These are phyloP conservation scores for Gymnosoma rotundatum DNA, from an alignment of 2,888 invertebrate genomes.

Conservation along the genomic window DNA sequence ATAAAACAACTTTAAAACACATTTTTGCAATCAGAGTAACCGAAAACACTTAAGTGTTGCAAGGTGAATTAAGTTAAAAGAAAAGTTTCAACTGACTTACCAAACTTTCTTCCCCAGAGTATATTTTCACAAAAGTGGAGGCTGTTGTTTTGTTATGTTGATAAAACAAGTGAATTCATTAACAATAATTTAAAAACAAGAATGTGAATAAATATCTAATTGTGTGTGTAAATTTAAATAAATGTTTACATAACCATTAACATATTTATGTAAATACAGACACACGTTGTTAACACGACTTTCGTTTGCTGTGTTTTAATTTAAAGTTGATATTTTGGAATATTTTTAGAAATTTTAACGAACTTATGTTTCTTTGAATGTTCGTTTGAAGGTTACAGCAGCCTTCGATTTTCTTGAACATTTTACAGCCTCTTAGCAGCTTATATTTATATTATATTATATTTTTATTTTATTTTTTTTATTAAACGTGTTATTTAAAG, in stretches of 20 bases:
- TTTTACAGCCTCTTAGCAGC: too few relatives aligned
- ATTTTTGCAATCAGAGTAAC: too few relatives aligned
- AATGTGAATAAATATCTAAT: not conserved
- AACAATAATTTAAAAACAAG: conserved; percentile 11
- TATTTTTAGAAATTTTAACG: not conserved
- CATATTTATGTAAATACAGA: not conserved
- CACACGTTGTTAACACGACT: conserved; percentile 1
- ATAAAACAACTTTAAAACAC: too few relatives aligned
- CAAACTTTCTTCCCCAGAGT: conserved; percentile 31
- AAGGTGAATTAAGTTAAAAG: not conserved
- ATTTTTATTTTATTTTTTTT: too few relatives aligned
- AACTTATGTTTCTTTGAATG: too few relatives aligned
- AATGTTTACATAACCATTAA: not conserved
- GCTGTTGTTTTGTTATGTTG: conserved; percentile 25
- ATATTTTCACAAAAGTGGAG: not conserved
- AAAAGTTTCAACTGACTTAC: conserved; percentile 11
- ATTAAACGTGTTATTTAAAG: too few relatives aligned
- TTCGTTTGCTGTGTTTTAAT: conserved; percentile 24
- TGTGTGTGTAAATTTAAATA: conserved; percentile 14
- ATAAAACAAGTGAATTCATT: conserved; percentile 27
- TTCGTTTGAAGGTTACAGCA: too few relatives aligned
- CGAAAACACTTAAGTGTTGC: not conserved
- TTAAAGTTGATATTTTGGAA: not conserved
- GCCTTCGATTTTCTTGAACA: too few relatives aligned
- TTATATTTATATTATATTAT: too few relatives aligned